Evolutionary conservation across 2,113 vertebrate species (phyloP), one percentile per base, ranked within the genome.

Genomic region (Perca fluviatilis): DNA sequence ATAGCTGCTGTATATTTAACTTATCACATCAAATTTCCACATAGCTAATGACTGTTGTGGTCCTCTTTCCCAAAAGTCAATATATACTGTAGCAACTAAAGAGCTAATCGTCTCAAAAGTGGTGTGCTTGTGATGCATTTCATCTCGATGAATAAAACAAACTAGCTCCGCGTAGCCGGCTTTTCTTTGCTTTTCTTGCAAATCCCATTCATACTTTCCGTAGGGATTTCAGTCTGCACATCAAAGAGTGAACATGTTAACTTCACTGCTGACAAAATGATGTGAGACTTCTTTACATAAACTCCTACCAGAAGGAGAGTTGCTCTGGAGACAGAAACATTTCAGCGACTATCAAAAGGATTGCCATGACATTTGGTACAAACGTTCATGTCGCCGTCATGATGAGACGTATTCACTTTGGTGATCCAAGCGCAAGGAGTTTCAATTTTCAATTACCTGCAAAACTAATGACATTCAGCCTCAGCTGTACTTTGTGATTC

Each of bases 191-290:
- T 57, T 50, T 64, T 62, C 49, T 50, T 30, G 1, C 6, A 36
- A 64, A 58, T 68, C 76, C 46, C 51, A 25, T 25, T 79, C 36
- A 25, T 19, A 7, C 8, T 64, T 50, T 61, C 58, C 40, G 2
- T 0, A 3, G 77, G 57, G 73, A 77, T 65, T 82, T 65, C 80
- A 60, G 67, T 57, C 23, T 1, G 6, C 6, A 77, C 76, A 80
- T 86, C 83, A 83, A 80, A 74, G 57, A 16, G 19, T n/a, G 15
- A 11, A 12, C 50, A 61, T 3, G 50, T 25, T 13, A 69, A 65
- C 68, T 33, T 51, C 23, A 0, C 63, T 33, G 78, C 43, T 46
- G 7, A 43, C 62, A 76, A 79, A 63, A 30, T 10, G 16, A 63
- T 33, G 50, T 3, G 68, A 71, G 58, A 23, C 33, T 43, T 19